A percentile compares a stretch with the other conserved stretches of the same genome.
phyloP scores from a whole-genome alignment of 2,888 invertebrate species.

The Tridacna crocea region DNA sequence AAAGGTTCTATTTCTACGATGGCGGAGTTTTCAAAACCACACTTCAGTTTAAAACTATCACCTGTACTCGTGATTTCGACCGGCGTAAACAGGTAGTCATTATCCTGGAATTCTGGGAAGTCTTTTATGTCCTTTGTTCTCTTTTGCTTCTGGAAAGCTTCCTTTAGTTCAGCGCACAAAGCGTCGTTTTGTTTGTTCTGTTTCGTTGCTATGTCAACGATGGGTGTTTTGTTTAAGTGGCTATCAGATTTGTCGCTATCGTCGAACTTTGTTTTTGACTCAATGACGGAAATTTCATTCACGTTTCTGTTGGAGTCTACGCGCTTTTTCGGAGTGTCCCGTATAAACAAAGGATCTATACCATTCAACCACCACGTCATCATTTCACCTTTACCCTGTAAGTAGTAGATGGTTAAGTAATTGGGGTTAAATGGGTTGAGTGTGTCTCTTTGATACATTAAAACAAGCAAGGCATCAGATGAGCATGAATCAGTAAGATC shows the following conservation, averaged over 20 bases:
- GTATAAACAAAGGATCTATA: conserved; percentile 12
- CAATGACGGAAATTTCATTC: conserved; percentile 10
- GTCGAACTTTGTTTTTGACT: not conserved
- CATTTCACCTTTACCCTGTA: conserved; percentile 76
- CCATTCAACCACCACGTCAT: conserved; percentile 72
- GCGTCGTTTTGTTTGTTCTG: conserved; percentile 12
- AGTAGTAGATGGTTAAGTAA: not conserved
- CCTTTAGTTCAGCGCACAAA: conserved; percentile 7
- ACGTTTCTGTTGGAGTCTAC: conserved; percentile 20
- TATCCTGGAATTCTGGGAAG: conserved; percentile 28
- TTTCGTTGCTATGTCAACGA: conserved; percentile 5
- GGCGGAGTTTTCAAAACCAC: not conserved
- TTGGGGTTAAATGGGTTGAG: not conserved
- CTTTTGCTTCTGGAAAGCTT: conserved; percentile 6
- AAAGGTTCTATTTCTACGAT: conserved; percentile 15
- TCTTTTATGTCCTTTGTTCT: conserved; percentile 23
- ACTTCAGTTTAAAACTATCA: conserved; percentile 21
- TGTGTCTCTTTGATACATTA: too few species aligned
- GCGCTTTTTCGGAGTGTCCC: conserved; percentile 1
- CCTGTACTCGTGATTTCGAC: conserved; percentile 49
- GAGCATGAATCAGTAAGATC: too few species aligned
- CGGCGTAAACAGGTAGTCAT: conserved; percentile 50
- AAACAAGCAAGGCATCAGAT: too few species aligned
- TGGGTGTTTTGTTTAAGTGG: not conserved
- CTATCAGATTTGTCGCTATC: not conserved